Conservation (phyloP, 2,888 invertebrate species). For the Napeogenes sylphis region DNA sequence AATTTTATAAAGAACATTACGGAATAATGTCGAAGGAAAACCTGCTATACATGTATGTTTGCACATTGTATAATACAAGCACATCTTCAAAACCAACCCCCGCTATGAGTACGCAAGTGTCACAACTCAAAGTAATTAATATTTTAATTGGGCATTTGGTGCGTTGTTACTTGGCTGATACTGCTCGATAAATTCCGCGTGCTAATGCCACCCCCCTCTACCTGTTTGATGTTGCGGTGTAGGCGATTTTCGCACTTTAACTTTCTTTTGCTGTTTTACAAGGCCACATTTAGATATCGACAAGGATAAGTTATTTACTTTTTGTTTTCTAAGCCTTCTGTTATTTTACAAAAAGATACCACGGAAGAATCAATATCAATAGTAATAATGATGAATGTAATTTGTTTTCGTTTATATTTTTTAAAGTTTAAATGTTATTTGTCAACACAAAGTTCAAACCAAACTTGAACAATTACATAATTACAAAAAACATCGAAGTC, state of each 20-base stretch:
- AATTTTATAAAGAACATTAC: no score
- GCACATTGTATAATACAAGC: constrained; percentile 3
- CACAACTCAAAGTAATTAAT: constrained; percentile 74
- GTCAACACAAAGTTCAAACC: background rate
- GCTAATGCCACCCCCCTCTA: constrained; percentile 57
- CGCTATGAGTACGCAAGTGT: constrained; percentile 30
- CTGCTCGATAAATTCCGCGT: constrained; percentile 70
- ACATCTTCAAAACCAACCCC: constrained; percentile 13
- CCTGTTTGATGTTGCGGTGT: constrained; percentile 41
- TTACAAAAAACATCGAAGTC: constrained; percentile 21
- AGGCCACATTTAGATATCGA: no score
- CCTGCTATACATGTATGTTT: background rate
- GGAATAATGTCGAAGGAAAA: background rate
- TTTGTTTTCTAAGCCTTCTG: no score
- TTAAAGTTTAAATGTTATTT: background rate
- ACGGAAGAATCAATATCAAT: background rate
- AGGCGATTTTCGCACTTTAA: constrained; percentile 43
- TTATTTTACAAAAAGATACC: background rate
- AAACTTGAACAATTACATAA: constrained; percentile 20
- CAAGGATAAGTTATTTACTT: no score
- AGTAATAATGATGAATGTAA: background rate
- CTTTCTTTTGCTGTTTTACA: constrained; percentile 8
- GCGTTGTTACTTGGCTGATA: constrained; percentile 72
- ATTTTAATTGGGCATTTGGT: constrained; percentile 76
- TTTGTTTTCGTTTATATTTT: background rate